Conservation (phyloP, 2,888 invertebrate species). For the Agrypnus murinus region DNA sequence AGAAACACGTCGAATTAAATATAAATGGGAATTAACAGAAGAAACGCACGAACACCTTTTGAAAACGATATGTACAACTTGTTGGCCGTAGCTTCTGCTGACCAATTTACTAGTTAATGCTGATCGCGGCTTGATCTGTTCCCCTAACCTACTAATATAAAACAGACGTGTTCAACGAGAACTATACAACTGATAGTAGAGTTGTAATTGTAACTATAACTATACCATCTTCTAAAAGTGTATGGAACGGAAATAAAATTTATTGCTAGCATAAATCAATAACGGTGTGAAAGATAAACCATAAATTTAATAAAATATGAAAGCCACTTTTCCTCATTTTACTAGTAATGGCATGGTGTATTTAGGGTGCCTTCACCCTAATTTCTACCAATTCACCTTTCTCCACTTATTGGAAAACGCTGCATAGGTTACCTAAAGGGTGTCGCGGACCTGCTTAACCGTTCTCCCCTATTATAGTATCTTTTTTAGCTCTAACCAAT, state of each 20-base stretch:
- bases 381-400: too few species aligned
- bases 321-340: too few species aligned
- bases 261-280: background rate
- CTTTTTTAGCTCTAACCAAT: too few species aligned
- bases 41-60: slow-evolving; percentile 46
- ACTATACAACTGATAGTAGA: slow-evolving; percentile 17
- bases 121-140: slow-evolving; percentile 52
- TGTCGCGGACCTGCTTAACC: too few species aligned
- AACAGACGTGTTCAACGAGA: slow-evolving; percentile 55
- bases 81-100: slow-evolving; percentile 38
- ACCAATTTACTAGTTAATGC: slow-evolving; percentile 50
- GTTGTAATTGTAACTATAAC: slow-evolving; percentile 19
- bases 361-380: too few species aligned
- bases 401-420: too few species aligned
- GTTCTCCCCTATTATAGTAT: too few species aligned
- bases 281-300: too few species aligned
- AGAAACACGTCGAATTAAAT: slow-evolving; percentile 18
- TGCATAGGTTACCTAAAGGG: too few species aligned
- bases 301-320: too few species aligned
- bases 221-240: background rate
- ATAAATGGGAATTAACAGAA: slow-evolving; percentile 35
- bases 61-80: slow-evolving; percentile 34
- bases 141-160: slow-evolving; percentile 60
- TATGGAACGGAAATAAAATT: background rate
- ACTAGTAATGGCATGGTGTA: too few species aligned